These are phyloP conservation scores for Fragum fragum DNA, from an alignment of 2,888 invertebrate genomes.

Conservation along the genomic window DNA sequence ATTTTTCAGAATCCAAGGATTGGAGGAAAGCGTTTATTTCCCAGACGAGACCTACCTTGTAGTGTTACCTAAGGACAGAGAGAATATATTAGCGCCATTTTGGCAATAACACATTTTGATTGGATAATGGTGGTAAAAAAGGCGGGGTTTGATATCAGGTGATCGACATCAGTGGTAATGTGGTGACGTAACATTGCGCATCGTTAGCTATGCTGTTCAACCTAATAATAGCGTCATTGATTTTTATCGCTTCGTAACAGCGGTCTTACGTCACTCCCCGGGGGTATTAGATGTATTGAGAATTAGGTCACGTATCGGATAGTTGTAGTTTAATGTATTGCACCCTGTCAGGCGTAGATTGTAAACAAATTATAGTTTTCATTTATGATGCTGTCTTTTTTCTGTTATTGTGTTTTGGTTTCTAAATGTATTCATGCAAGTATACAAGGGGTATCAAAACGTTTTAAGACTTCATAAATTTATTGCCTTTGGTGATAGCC, in stretches of 20 bases:
- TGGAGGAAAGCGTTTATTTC: not conserved
- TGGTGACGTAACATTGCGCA: slow-evolving; percentile 53
- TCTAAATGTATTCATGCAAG: too few species aligned
- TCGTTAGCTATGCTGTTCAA: slow-evolving; percentile 38
- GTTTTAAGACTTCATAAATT: too few species aligned
- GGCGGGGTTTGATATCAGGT: slow-evolving; percentile 38
- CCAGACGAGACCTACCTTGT: slow-evolving; percentile 14
- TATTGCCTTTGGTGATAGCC: too few species aligned
- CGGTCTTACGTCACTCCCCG: slow-evolving; percentile 50
- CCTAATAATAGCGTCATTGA: slow-evolving; percentile 56
- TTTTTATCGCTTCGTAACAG: slow-evolving; percentile 52
- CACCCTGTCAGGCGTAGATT: too few species aligned
- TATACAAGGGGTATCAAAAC: too few species aligned
- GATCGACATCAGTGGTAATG: slow-evolving; percentile 51
- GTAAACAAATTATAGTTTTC: too few species aligned
- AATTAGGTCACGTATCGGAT: slow-evolving; percentile 41
- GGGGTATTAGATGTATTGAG: slow-evolving; percentile 36
- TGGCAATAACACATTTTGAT: slow-evolving; percentile 29
- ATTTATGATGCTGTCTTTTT: too few species aligned
- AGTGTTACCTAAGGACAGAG: slow-evolving; percentile 60
- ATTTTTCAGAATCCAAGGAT: too few species aligned
- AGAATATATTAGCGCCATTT: slow-evolving; percentile 35
- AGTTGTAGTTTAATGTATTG: not conserved
- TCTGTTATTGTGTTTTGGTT: too few species aligned
- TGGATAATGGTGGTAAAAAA: slow-evolving; percentile 21